Percentiles rank a stretch among this genome's conserved stretches.
Conservation (phyloP, 2,888 invertebrate genomes). For the Pediacus dermestoides region DNA sequence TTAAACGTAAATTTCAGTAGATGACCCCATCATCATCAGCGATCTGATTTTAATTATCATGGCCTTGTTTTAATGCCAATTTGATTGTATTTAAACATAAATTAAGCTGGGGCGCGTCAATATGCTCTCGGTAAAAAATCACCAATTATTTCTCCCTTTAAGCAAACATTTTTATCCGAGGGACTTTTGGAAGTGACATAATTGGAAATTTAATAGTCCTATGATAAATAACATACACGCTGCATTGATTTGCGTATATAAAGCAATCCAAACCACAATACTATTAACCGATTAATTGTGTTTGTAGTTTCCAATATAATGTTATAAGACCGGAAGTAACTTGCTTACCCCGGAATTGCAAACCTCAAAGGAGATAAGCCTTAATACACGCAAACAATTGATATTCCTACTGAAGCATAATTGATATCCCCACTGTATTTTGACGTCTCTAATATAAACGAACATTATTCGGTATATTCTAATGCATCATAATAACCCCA, state of each 20-base stretch:
- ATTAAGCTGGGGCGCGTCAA: no score
- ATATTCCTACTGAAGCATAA: neutral
- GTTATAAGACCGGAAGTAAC: constrained; percentile 5
- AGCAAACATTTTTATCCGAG: no score
- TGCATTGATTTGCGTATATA: neutral
- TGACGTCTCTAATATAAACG: no score
- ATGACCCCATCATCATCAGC: no score
- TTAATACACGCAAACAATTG: neutral
- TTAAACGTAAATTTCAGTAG: no score
- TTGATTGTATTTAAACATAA: no score
- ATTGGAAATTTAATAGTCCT: no score
- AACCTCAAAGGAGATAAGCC: constrained; percentile 5
- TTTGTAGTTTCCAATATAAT: constrained; percentile 3
- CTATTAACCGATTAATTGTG: constrained; percentile 1
- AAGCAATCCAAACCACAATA: neutral
- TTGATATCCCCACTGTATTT: neutral
- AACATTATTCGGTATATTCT: neutral
- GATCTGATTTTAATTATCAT: no score
- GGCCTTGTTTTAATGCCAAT: no score
- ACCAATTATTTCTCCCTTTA: no score
- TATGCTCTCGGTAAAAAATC: no score
- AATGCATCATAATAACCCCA: neutral
- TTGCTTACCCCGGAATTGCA: constrained; percentile 2
- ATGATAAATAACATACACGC: constrained; percentile 1
- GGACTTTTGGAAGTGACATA: no score